Evolutionary conservation across 2,113 vertebrate genomes (phyloP).

Genomic region (Notechis scutatus): DNA sequence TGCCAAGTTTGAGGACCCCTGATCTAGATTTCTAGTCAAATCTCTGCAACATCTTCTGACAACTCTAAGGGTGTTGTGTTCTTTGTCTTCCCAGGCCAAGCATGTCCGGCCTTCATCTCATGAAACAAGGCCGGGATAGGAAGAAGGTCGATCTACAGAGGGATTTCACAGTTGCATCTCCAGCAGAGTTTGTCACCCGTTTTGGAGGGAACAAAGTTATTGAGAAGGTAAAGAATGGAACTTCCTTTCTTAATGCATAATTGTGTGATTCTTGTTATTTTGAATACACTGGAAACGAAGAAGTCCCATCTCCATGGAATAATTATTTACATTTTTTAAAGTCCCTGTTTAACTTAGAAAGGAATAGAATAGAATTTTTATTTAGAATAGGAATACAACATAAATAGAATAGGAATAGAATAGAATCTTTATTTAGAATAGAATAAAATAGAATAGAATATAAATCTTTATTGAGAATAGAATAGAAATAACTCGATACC

Average conservation of each 20-base stretch:
- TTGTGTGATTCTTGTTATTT: not conserved
- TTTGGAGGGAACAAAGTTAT: slow-evolving; percentile 98
- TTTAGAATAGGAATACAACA: too few relatives aligned
- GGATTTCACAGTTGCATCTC: slow-evolving; percentile 97
- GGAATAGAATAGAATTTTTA: too few relatives aligned
- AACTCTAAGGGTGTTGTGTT: not conserved
- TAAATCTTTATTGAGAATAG: not conserved
- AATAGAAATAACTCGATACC: too few relatives aligned
- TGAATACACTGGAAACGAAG: not conserved
- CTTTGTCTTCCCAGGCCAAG: slow-evolving; percentile 78
- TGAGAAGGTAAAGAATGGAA: slow-evolving; percentile 81
- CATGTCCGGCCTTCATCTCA: slow-evolving; percentile 96
- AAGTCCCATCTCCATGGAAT: not conserved
- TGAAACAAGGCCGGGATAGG: slow-evolving; percentile 92
- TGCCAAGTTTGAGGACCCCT: too few relatives aligned
- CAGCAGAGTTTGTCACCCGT: slow-evolving; percentile 96
- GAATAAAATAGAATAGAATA: not conserved
- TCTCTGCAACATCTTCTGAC: not conserved
- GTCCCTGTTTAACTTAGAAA: not conserved
- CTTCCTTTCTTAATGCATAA: not conserved
- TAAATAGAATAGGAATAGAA: too few relatives aligned
- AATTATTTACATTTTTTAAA: not conserved
- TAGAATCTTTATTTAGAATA: not conserved
- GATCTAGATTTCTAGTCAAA: not conserved
- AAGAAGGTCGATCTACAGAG: slow-evolving; percentile 91